Base-by-base conservation (phyloP, 2,797 vertebrate genomes). In the Sternotherus odoratus region DNA sequence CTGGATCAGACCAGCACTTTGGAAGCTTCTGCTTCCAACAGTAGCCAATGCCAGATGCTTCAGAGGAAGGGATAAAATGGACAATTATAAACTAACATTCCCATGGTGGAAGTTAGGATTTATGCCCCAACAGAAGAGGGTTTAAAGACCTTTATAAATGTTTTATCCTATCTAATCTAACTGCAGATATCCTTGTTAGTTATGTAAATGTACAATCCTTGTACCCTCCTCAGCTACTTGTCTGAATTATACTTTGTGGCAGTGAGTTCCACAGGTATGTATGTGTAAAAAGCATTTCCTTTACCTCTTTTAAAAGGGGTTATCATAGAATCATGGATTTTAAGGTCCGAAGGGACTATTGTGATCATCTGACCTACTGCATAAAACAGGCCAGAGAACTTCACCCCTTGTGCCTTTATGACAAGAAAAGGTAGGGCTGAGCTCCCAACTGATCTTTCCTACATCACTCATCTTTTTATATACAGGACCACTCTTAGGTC, bases 401-500 rank as follows among this genome's bases (percentile, higher is more conserved):
- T 80, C 39, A 43, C 19, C 77, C 69, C 39, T 5, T 48, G 26
- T 16, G 43, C 3, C 8, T 5, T 82, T n/a, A 24, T n/a, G 43
- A 57, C 46, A 15, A 53, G 17, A 60, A 11, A 48, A 60, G 30
- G 13, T 60, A 60, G 33, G 57, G 57, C 33, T 60, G 30, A 8
- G 30, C 15, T 60, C 28, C 57, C 33, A 6, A 21, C 16, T 5
- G 9, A 54, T 21, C 54, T 54, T 30, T 33, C 46, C 24, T n/a
- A 36, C 19, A 66, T 9, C 60, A 66, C 16, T 66, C 33, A 66
- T n/a, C n/a, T n/a, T 63, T 63, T 63, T 63, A 63, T 66, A 66
- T 33, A 66, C 8, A 66, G 33, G 33, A 12, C 2, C 54, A 30
- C 46, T 39, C 5, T 15, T 39, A 21, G 0, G 0, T 12, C 11